phyloP scores from a whole-genome alignment of 2,113 vertebrate genomes.

The Chiloscyllium plagiosum region DNA sequence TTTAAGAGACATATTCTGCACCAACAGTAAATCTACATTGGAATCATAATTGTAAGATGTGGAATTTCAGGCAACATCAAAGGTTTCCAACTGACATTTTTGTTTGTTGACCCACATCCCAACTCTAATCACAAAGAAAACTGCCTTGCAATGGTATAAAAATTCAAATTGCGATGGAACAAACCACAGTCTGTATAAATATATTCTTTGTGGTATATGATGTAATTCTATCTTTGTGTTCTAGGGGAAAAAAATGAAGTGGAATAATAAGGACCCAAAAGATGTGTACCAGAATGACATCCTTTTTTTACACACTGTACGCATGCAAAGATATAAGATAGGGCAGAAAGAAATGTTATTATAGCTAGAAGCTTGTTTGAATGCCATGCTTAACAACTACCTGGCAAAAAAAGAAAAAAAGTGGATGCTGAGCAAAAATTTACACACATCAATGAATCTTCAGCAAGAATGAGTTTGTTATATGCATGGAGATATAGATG shows the following conservation, averaged over 20 bases:
- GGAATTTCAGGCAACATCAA: neutral
- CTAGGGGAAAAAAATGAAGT: neutral
- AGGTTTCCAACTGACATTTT: neutral
- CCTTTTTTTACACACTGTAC: neutral
- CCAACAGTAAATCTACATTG: neutral
- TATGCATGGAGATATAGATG: neutral
- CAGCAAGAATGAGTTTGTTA: neutral
- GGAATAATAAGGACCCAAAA: constrained; percentile 9
- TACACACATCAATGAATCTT: neutral
- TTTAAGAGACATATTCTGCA: neutral
- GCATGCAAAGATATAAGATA: neutral
- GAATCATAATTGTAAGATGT: neutral
- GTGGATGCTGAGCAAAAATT: neutral
- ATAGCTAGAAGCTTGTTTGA: neutral
- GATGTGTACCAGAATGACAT: neutral
- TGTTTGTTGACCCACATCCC: neutral
- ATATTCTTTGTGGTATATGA: neutral
- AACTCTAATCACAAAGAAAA: neutral
- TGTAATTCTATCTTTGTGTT: constrained; percentile 23
- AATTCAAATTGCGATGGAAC: constrained; percentile 14
- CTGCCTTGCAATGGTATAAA: neutral
- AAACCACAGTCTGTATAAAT: neutral
- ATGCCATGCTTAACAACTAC: neutral
- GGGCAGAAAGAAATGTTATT: constrained; percentile 10
- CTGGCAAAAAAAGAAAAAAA: neutral